phyloP scores from a whole-genome alignment of 2,888 invertebrate species.

The Drosophila multiciliata region DNA sequence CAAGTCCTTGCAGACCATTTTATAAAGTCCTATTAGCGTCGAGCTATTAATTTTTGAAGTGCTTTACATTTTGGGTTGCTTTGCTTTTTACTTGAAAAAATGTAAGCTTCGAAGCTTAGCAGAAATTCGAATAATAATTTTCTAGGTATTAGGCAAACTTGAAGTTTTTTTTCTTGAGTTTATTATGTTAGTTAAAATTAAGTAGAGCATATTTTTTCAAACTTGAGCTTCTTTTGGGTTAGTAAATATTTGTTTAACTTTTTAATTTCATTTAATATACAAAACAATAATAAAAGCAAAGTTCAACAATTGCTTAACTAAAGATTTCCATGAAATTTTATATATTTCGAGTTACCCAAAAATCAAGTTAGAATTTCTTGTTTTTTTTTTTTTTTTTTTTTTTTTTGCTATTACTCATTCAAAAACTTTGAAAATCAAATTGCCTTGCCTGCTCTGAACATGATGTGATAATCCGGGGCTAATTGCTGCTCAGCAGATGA shows the following conservation, averaged over 20 bases:
- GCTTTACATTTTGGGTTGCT: neutral
- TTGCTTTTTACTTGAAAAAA: neutral
- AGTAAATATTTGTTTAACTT: neutral
- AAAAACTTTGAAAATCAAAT: neutral
- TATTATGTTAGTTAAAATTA: neutral
- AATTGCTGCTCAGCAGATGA: slow-evolving; percentile 22
- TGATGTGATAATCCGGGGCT: slow-evolving; percentile 10
- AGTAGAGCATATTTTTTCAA: neutral
- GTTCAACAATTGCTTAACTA: neutral
- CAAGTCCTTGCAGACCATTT: slow-evolving; percentile 1
- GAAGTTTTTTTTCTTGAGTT: neutral
- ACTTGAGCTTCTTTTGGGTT: neutral
- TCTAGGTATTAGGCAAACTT: neutral
- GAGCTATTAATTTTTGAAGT: slow-evolving; percentile 23
- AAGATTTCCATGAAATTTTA: neutral
- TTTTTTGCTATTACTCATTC: neutral
- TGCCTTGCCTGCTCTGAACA: neutral
- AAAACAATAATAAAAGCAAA: neutral
- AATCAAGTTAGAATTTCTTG: neutral
- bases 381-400: neutral
- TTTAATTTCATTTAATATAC: neutral
- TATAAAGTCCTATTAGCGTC: slow-evolving; percentile 3
- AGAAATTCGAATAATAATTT: neutral
- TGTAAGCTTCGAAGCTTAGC: neutral
- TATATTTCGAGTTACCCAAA: neutral